These are phyloP conservation scores for Megastigmus dorsalis DNA, from an alignment of 2,888 invertebrate species.

Conservation along the genomic window DNA sequence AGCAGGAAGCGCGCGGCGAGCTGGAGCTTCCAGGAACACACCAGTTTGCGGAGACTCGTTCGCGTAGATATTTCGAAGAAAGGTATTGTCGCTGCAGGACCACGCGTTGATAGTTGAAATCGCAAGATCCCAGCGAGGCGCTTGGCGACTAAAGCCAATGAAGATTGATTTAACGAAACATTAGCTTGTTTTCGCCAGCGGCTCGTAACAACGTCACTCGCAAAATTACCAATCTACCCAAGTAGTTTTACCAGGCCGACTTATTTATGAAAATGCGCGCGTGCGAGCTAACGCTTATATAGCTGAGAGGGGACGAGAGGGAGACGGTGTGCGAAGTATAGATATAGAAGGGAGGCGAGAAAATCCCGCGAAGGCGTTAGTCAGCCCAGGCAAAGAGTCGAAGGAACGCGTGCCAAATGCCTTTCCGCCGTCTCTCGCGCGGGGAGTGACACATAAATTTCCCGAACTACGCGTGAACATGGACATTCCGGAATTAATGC, in stretches of 20 bases:
- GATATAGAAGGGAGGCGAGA: neutral
- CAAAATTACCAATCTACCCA: neutral
- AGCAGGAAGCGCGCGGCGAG: too few relatives aligned
- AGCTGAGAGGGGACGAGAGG: too few relatives aligned
- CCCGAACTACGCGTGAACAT: constrained; percentile 16
- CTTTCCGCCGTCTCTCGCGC: neutral
- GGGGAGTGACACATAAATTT: constrained; percentile 46
- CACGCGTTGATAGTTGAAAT: too few relatives aligned
- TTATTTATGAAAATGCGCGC: too few relatives aligned
- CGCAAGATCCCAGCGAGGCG: too few relatives aligned
- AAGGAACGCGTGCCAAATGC: constrained; percentile 49
- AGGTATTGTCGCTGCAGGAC: too few relatives aligned
- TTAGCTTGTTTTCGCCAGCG: too few relatives aligned
- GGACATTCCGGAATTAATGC: constrained; percentile 46
- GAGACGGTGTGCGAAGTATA: neutral
- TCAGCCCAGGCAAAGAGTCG: constrained; percentile 29
- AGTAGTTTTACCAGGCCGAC: neutral
- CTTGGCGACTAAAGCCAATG: too few relatives aligned
- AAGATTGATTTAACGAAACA: too few relatives aligned
- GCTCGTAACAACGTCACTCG: neutral
- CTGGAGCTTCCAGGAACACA: too few relatives aligned
- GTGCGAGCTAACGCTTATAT: neutral
- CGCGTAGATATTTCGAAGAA: too few relatives aligned
- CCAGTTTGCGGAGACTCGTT: too few relatives aligned
- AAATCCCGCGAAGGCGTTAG: neutral